Evolutionary conservation across 2,113 vertebrate species (phyloP).

Genomic region (Phaetusa simplex): DNA sequence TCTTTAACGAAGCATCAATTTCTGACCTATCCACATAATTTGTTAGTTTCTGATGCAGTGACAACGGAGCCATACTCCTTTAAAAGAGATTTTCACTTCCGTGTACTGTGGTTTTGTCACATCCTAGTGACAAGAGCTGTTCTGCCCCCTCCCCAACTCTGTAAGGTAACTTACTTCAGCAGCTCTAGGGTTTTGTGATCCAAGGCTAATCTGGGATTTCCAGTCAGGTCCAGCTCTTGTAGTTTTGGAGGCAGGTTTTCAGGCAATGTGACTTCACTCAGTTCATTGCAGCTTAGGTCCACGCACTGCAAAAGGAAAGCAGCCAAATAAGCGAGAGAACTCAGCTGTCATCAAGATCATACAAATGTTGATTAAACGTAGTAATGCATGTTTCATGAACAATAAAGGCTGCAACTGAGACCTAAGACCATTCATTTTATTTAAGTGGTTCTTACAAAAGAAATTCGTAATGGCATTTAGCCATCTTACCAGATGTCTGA

Average conservation of each 20-base stretch:
- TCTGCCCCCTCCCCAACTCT: background rate
- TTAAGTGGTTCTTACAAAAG: background rate
- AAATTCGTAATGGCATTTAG: background rate
- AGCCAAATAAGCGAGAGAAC: background rate
- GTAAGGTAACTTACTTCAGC: slow-evolving; percentile 84
- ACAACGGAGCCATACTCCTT: background rate
- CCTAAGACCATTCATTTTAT: background rate
- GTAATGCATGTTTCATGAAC: background rate
- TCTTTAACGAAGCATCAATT: background rate
- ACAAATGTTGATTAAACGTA: background rate
- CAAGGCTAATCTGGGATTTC: slow-evolving; percentile 90
- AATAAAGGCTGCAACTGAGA: background rate
- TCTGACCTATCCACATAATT: background rate
- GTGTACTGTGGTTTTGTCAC: background rate
- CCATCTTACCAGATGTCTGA: background rate
- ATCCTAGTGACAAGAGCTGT: background rate
- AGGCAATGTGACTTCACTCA: slow-evolving; percentile 89
- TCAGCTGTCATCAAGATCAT: background rate
- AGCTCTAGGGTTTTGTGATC: slow-evolving; percentile 96
- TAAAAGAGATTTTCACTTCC: background rate
- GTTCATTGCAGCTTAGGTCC: slow-evolving; percentile 96
- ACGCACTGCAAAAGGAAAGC: slow-evolving; percentile 83
- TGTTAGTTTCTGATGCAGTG: background rate
- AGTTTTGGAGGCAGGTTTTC: slow-evolving; percentile 95
- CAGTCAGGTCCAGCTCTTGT: slow-evolving; percentile 95